Conservation (phyloP, 2,888 invertebrate genomes). For the Hirtodrosophila duncani region DNA sequence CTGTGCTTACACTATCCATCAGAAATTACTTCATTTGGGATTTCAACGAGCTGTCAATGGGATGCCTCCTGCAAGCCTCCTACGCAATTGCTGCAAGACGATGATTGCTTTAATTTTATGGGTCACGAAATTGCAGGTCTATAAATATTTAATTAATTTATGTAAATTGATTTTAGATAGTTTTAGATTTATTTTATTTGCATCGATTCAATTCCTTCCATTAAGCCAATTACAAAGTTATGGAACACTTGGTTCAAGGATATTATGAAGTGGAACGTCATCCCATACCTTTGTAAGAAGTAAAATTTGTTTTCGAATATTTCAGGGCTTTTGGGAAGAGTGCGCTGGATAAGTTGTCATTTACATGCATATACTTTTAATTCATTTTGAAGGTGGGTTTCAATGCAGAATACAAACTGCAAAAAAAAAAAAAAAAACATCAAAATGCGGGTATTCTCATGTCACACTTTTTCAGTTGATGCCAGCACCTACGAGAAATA, state of each 20-base stretch:
- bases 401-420: constrained; percentile 15
- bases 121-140: constrained; percentile 1
- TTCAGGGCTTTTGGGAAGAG: constrained; percentile 44
- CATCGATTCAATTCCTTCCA: constrained; percentile 72
- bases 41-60: constrained; percentile 80
- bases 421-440: no score
- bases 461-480: constrained; percentile 52
- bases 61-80: constrained; percentile 75
- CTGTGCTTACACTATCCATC: no score
- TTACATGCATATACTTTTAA: constrained; percentile 24
- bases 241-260: constrained; percentile 32
- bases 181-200: constrained; percentile 38
- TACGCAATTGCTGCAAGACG: constrained; percentile 55
- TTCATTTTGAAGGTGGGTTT: constrained; percentile 46
- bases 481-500: constrained; percentile 35
- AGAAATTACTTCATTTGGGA: no score
- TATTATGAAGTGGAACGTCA: constrained; percentile 51
- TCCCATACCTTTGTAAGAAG: constrained; percentile 32
- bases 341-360: constrained; percentile 47
- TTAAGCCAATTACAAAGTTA: constrained; percentile 27
- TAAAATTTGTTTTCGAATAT: constrained; percentile 31
- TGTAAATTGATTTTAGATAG: constrained; percentile 9
- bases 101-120: constrained; percentile 33
- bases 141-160: constrained; percentile 34
- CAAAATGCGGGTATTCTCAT: constrained; percentile 46